These are phyloP conservation scores for Coelopa pilipes DNA, from an alignment of 2,888 invertebrate species.

Conservation along the genomic window DNA sequence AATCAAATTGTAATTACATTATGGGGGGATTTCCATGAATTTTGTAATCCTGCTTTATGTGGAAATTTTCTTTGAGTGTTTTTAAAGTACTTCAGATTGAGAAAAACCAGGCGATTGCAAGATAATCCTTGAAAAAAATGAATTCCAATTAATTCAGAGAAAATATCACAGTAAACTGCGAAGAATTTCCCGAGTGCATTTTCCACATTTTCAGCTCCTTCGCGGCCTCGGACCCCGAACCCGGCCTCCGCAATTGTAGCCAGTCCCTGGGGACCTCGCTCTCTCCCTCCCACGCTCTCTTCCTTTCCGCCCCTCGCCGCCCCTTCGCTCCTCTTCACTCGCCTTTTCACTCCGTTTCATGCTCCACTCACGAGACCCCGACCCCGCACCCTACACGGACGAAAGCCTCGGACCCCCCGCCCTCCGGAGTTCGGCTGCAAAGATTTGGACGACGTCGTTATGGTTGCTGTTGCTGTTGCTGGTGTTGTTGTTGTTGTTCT, in stretches of 20 bases:
- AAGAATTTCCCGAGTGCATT: background rate
- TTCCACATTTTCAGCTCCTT: background rate
- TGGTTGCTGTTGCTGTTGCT: background rate
- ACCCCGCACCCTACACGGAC: background rate
- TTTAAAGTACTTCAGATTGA: background rate
- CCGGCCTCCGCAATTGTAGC: background rate
- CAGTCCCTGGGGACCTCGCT: no score
- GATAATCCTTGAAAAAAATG: background rate
- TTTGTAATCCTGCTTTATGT: no score
- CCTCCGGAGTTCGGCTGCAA: background rate
- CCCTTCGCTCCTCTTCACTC: no score
- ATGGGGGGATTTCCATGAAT: no score
- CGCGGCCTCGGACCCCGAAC: background rate
- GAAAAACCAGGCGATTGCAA: background rate
- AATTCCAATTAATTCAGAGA: background rate
- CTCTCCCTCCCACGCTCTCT: no score
- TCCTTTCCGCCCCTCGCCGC: no score
- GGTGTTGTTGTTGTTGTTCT: background rate
- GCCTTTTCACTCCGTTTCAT: slow-evolving; percentile 9
- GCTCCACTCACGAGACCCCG: background rate
- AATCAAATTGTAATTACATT: no score
- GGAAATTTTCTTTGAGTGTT: background rate
- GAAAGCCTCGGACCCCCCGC: no score
- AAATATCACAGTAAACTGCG: background rate
- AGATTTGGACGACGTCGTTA: no score